Evolutionary conservation across 2,797 vertebrate genomes (phyloP).

Genomic region (Sphaeramia orbicularis): DNA sequence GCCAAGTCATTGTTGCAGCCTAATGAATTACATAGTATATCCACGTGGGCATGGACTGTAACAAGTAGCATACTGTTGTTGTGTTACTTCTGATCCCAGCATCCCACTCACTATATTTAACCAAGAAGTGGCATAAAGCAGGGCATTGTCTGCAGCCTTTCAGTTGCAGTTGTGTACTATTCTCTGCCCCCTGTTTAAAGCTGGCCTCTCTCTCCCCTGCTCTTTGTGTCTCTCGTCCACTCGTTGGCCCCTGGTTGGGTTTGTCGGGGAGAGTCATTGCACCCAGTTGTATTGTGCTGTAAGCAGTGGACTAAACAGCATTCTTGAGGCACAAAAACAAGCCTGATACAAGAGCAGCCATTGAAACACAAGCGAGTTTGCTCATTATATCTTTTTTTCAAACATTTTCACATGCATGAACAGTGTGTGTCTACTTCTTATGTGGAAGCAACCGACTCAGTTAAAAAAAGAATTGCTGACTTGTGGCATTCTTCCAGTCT

Average conservation of each 20-base stretch:
- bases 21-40: conserved; percentile 54
- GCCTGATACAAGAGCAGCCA: conserved; percentile 62
- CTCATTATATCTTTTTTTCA: conserved; percentile 4
- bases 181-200: conserved; percentile 40
- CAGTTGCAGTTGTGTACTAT: conserved; percentile 57
- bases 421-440: conserved; percentile 22
- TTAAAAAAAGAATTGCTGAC: conserved; percentile 66
- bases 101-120: conserved; percentile 53
- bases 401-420: not conserved
- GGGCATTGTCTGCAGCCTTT: conserved; percentile 66
- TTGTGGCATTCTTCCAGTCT: conserved; percentile 17
- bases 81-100: conserved; percentile 44
- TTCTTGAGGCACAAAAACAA: conserved; percentile 63
- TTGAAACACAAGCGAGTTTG: conserved; percentile 17
- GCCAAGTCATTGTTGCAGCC: conserved; percentile 59
- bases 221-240: conserved; percentile 15
- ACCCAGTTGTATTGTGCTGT: conserved; percentile 75
- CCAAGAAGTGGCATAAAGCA: conserved; percentile 61
- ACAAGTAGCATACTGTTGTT: conserved; percentile 56
- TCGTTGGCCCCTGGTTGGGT: conserved; percentile 63
- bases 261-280: conserved; percentile 77
- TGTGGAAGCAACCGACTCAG: conserved; percentile 38
- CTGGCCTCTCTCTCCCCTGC: conserved; percentile 7
- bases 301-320: conserved; percentile 73
- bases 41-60: conserved; percentile 48